Conservation (phyloP, 1,140 invertebrate species). For the Drosophila lacertosa region DNA sequence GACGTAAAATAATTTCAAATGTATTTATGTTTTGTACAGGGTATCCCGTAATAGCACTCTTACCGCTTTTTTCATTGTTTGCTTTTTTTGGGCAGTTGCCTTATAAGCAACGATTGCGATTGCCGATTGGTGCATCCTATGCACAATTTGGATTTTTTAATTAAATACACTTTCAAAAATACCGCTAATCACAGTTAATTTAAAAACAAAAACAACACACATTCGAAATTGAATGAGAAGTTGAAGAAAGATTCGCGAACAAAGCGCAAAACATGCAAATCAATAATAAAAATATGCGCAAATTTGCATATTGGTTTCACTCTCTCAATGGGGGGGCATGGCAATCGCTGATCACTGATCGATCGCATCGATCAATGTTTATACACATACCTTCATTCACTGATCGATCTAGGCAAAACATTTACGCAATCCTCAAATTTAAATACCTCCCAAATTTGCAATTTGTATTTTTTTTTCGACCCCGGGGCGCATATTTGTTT, state of each 20-base stretch:
- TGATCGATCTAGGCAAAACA: conserved; percentile 20
- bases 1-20: too few relatives aligned
- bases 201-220: conserved; percentile 29
- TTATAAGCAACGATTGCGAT: conserved; percentile 45
- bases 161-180: conserved; percentile 82
- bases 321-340: conserved; percentile 26
- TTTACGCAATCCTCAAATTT: conserved; percentile 38
- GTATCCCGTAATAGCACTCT: too few relatives aligned
- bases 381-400: conserved; percentile 4
- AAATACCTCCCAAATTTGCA: conserved; percentile 11
- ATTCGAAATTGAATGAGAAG: conserved; percentile 14
- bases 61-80: too few relatives aligned
- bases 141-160: conserved; percentile 62
- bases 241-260: conserved; percentile 1
- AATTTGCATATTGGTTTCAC: conserved; percentile 48
- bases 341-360: conserved; percentile 16
- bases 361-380: conserved; percentile 32
- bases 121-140: conserved; percentile 44
- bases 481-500: conserved; percentile 38
- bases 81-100: conserved; percentile 26
- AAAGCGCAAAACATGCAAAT: conserved; percentile 42
- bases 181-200: conserved; percentile 66
- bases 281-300: conserved; percentile 37
- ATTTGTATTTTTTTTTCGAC: conserved; percentile 15
- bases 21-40: too few relatives aligned